Base-by-base conservation (phyloP, 2,888 invertebrate species). In the Clanis bilineata region DNA sequence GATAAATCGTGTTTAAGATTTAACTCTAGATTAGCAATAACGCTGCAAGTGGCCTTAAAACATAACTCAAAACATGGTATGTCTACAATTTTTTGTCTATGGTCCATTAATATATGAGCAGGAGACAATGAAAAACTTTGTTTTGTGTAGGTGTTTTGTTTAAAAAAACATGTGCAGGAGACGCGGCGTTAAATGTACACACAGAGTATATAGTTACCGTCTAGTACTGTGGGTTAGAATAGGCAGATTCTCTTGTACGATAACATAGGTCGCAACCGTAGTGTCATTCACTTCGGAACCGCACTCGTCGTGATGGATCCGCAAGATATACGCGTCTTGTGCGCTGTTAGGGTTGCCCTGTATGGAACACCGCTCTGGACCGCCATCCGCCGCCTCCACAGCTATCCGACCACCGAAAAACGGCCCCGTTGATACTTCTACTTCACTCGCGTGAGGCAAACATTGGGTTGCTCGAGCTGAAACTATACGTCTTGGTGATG, bases 371-470 rank as follows among this genome's bases (percentile, higher is more conserved):
- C 95, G 92, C 71, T 94, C 94, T 2, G 92, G 88, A 2, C 95
- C 95, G 0, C 95, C 95, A 76, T 95, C 95, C 0, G 94, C 93
- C 0, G 95, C 94, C 79, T 95, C 95, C 1, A 95, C 95, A 0
- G 95, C 95, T 63, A 97, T 96, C 63, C 96, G 93, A 1, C 96
- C 96, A 0, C 95, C 96, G 79, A 97, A 97, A 77, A 94, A 94
- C 0, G 96, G 97, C 0, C 97, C 97, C 0, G 96, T 97, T 12
- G 96, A 95, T 5, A 97, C 96, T 82, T 96, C 95, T 56, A 97
- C 96, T 80, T 96, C 96, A 56, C 96, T 96, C 41, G 95, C 95
- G 69, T 96, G 95, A 0, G 96, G 96, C 62, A 96, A 83, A 73
- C 97, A 97, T 79, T 95, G 95, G 0, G 96, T 96, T 3, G 96